These are phyloP conservation scores for Cydia splendana DNA, from an alignment of 1,140 invertebrate species.

Conservation along the genomic window DNA sequence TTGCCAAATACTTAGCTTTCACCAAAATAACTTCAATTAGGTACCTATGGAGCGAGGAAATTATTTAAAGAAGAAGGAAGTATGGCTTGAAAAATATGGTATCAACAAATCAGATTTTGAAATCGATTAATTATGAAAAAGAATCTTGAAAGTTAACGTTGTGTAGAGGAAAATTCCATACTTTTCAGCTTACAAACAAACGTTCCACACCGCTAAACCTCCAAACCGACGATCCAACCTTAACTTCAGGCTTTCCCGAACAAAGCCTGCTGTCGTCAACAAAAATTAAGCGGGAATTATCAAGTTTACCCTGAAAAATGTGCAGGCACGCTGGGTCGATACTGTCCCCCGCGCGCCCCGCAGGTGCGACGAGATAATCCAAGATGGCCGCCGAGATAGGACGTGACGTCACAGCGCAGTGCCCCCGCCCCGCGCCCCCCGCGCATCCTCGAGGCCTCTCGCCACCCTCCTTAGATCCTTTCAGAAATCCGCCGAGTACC, in stretches of 20 bases:
- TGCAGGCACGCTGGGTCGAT: constrained; percentile 68
- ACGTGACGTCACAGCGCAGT: constrained; percentile 76
- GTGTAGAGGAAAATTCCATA: not conserved
- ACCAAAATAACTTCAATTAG: too few relatives aligned
- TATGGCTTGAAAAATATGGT: too few relatives aligned
- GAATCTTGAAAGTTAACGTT: not conserved
- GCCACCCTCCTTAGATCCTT: constrained; percentile 77
- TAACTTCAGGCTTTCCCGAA: not conserved
- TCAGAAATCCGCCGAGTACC: constrained; percentile 69
- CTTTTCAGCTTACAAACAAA: not conserved
- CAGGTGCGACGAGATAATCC: constrained; percentile 79
- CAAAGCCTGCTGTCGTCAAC: constrained; percentile 34
- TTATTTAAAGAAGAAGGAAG: too few relatives aligned
- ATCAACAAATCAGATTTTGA: too few relatives aligned
- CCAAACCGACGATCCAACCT: constrained; percentile 11
- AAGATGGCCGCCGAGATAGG: constrained; percentile 79
- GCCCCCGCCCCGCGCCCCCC: constrained; percentile 52
- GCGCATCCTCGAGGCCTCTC: constrained; percentile 75
- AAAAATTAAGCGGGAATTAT: constrained; percentile 51
- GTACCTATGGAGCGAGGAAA: too few relatives aligned
- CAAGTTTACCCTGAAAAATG: constrained; percentile 74
- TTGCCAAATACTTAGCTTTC: too few relatives aligned
- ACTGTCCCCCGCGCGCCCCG: constrained; percentile 65
- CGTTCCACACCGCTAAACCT: not conserved
- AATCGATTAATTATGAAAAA: too few relatives aligned